These are phyloP conservation scores for Lagria hirta DNA, from an alignment of 2,888 invertebrate species.

Conservation along the genomic window DNA sequence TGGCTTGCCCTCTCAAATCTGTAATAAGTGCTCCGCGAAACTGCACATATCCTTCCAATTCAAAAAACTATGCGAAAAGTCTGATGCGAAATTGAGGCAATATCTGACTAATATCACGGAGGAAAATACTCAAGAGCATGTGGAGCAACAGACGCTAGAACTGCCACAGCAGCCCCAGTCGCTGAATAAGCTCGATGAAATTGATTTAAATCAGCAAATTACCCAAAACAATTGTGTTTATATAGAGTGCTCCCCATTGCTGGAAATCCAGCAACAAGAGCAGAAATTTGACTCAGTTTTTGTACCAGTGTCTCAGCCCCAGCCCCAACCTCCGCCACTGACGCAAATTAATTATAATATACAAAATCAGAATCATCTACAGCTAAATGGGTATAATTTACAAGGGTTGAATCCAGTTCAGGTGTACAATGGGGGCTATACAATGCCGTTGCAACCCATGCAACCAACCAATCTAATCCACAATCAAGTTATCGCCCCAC, in stretches of 20 bases:
- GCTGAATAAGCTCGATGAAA: conserved; percentile 18
- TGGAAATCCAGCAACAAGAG: conserved; percentile 41
- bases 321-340: conserved; percentile 37
- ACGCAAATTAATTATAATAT: conserved; percentile 47
- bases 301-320: conserved; percentile 33
- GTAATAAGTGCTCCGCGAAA: conserved; percentile 54
- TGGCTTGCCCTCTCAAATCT: conserved; percentile 54
- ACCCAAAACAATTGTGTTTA: conserved; percentile 45
- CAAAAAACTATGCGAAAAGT: conserved; percentile 55
- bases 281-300: conserved; percentile 38
- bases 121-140: conserved; percentile 27
- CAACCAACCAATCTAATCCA: conserved; percentile 39
- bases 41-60: conserved; percentile 55
- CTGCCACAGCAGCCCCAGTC: conserved; percentile 28
- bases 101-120: conserved; percentile 38
- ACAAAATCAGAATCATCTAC: conserved; percentile 43
- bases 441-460: conserved; percentile 46
- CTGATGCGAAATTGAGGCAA: conserved; percentile 53
- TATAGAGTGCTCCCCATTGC: conserved; percentile 47
- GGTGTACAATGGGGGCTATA: conserved; percentile 47
- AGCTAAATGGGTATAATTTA: conserved; percentile 42
- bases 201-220: conserved; percentile 26
- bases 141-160: conserved; percentile 19
- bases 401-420: conserved; percentile 46
- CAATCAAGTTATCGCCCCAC: conserved; percentile 35